Conservation (phyloP, 2,113 vertebrate genomes). For the Saguinus imperator region DNA sequence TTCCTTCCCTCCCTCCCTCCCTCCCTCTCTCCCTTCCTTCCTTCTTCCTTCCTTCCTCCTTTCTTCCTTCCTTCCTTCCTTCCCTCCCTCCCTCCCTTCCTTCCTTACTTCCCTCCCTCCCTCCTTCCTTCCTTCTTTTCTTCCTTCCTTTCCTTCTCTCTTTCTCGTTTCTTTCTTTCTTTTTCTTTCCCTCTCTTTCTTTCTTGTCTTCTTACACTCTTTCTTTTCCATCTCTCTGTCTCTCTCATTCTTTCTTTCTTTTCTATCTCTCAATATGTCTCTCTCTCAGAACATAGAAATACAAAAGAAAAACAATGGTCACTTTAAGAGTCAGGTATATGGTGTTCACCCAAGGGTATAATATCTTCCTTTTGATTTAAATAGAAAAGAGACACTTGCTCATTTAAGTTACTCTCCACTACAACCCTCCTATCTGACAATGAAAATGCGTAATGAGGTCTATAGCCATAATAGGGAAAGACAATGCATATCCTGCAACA, state of each 20-base stretch:
- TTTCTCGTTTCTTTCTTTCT: background rate
- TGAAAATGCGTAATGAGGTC: constrained; percentile 43
- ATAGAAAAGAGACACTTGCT: constrained; percentile 21
- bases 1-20: rapidly evolving
- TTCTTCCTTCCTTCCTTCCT: no score
- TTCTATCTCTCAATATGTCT: background rate
- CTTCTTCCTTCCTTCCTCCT: no score
- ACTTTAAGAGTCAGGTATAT: background rate
- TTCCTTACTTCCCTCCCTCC: no score
- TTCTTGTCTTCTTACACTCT: background rate
- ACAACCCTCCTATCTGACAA: background rate
- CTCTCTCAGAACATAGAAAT: background rate
- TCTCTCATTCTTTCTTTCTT: background rate
- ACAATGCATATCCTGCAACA: constrained; percentile 20
- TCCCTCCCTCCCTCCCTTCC: rapidly evolving
- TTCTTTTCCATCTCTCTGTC: background rate
- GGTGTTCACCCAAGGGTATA: background rate
- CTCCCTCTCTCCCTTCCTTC: rapidly evolving
- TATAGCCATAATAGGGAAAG: background rate
- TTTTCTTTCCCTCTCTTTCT: no score
- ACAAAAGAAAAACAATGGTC: background rate
- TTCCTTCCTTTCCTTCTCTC: no score
- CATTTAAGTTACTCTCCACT: constrained; percentile 40
- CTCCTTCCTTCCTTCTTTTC: no score
- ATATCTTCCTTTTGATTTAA: constrained; percentile 49